Base-by-base conservation (phyloP, 2,888 invertebrate genomes). In the Amphipoea oculea region DNA sequence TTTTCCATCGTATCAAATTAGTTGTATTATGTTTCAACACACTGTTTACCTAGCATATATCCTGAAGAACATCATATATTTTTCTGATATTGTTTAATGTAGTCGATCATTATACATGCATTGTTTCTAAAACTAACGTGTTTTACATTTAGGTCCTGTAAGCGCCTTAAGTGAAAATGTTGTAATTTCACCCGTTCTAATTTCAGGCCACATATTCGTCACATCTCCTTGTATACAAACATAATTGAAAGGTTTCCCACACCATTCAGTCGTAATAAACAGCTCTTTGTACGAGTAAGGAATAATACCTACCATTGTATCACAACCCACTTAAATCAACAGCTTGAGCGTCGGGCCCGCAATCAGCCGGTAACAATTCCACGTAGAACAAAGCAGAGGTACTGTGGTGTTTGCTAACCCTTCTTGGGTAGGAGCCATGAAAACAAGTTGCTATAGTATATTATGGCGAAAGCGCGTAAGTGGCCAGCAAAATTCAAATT, bases 311-410 rank as follows among this genome's bases (percentile, higher is more conserved):
- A 12, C 36, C 9, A 70, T 66, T 77, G 51, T 60, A 40, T 6
- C 68, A 74, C 45, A 42, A 57, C 14, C 23, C 57, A 29, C 57
- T 36, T 45, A 66, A n/a, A 79, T 42, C 23, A 14, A 48, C 63
- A 71, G 36, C 48, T 86, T 54, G 51, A 67, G 63, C 51, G 65
- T 68, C 40, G 11, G 48, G 17, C n/a, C 73, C 62, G 73, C 73
- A 87, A 88, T 86, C 86, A 88, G 62, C 68, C 73, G 60, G 77
- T 76, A 86, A 84, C 81, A 82, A 87, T 87, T 77, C 78, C 68
- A 68, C 23, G 63, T 73, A 63, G 67, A 86, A 88, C 88, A 87
- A 87, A 84, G 84, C 51, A 40, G 48, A 73, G 78, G 60, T 11
- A 60, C 54, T 69, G 66, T 45, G 42, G 29, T 77, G 54, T 85